Conservation (phyloP, 2,113 vertebrate genomes). For the Coregonus clupeaformis region DNA sequence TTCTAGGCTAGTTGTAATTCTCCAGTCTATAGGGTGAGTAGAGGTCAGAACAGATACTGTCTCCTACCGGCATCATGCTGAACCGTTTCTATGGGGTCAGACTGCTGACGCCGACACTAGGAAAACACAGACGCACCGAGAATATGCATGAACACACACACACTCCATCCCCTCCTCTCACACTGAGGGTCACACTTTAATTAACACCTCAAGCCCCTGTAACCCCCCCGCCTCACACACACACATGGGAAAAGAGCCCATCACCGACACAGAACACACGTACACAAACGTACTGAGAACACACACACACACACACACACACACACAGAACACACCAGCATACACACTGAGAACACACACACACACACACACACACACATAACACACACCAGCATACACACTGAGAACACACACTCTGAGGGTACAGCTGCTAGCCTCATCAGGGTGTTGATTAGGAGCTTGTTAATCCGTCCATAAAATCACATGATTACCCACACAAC, state of each 20-base stretch:
- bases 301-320: conserved; percentile 7
- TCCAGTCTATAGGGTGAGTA: too few relatives aligned
- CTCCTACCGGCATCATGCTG: too few relatives aligned
- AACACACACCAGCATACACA: neutral
- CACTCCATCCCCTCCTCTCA: neutral
- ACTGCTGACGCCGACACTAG: neutral
- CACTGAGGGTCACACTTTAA: conserved; percentile 65
- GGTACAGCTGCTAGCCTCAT: neutral
- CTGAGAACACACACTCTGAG: neutral
- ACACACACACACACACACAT: neutral
- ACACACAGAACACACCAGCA: too few relatives aligned
- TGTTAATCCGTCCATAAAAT: neutral
- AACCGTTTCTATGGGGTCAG: too few relatives aligned
- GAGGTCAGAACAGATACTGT: too few relatives aligned
- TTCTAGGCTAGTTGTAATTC: too few relatives aligned
- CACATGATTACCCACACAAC: too few relatives aligned
- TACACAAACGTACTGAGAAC: too few relatives aligned
- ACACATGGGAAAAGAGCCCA: too few relatives aligned
- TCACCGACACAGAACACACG: too few relatives aligned
- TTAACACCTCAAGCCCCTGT: conserved; percentile 64
- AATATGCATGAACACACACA: neutral
- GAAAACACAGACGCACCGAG: neutral
- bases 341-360: neutral
- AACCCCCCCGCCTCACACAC: too few relatives aligned
- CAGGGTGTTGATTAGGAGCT: neutral